phyloP scores from a whole-genome alignment of 64 coral and sea anemone genomes.

The Anthopleura sola region DNA sequence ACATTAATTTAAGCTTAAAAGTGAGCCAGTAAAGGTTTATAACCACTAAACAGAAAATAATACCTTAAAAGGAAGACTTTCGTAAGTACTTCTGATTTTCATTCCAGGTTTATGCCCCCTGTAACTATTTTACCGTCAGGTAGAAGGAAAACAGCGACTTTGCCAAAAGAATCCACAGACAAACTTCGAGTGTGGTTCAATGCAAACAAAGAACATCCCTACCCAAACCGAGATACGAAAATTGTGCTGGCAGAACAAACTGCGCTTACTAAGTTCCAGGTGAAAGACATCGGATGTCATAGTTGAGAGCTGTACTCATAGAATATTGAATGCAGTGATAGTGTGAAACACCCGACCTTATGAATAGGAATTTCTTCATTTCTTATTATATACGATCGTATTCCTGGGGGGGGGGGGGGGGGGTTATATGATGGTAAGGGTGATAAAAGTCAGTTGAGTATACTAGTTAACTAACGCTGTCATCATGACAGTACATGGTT shows the following conservation, averaged over 20 bases:
- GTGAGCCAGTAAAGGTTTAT: no score
- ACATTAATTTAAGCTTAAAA: no score
- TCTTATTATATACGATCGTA: no score
- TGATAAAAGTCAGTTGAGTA: no score
- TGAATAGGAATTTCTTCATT: no score
- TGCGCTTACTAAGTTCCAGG: slow-evolving; percentile 31
- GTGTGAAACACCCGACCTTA: no score
- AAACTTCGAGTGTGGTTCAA: slow-evolving; percentile 23
- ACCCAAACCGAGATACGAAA: slow-evolving; percentile 20
- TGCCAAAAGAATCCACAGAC: slow-evolving; percentile 10
- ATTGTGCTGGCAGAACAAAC: slow-evolving; percentile 22
- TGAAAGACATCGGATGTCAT: neutral
- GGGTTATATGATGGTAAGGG: no score
- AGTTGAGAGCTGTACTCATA: neutral
- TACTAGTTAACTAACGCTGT: no score
- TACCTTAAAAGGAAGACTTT: neutral
- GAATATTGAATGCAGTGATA: no score
- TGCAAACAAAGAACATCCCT: slow-evolving; percentile 32
- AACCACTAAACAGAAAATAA: neutral
- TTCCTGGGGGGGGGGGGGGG: no score
- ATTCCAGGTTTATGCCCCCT: slow-evolving; percentile 34
- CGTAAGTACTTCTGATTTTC: no score
- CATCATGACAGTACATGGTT: no score
- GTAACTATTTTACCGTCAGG: slow-evolving; percentile 37
- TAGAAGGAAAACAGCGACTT: slow-evolving; percentile 16